These are phyloP conservation scores for Natator depressus DNA, from an alignment of 2,113 vertebrate species.

Conservation along the genomic window DNA sequence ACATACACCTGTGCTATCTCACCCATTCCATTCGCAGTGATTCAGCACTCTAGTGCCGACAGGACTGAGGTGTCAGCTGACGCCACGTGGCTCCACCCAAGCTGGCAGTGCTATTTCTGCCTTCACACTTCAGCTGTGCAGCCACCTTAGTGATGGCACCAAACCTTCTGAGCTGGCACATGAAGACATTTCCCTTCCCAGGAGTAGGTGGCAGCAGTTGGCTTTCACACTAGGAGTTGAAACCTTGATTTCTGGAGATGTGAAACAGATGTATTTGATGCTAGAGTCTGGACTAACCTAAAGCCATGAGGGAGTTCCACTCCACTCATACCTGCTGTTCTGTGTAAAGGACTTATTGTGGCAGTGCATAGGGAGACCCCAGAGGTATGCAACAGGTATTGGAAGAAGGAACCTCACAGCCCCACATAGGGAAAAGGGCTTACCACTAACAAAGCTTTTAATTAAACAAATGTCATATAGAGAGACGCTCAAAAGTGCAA, in stretches of 20 bases:
- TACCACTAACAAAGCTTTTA: not conserved
- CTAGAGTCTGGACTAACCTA: not conserved
- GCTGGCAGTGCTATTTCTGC: conserved; percentile 32
- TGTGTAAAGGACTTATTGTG: not conserved
- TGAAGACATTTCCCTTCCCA: not conserved
- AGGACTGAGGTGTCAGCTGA: conserved; percentile 29
- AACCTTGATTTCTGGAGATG: not conserved
- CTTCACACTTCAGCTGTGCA: conserved; percentile 50
- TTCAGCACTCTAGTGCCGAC: not conserved
- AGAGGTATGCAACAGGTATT: not conserved
- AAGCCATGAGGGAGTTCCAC: not conserved
- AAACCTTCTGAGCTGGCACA: conserved; percentile 11
- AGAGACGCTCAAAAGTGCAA: not conserved
- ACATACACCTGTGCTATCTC: conserved; percentile 9
- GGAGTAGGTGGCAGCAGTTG: not conserved
- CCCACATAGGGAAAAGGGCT: not conserved
- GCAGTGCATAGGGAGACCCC: not conserved
- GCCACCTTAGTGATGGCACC: not conserved
- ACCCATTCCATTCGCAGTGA: conserved; percentile 14
- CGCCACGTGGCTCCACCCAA: conserved; percentile 23
- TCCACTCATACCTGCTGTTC: not conserved
- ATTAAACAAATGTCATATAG: not conserved
- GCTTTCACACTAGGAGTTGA: conserved; percentile 5
- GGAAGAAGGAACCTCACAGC: not conserved
- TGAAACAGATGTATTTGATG: not conserved